phyloP scores from a whole-genome alignment of 2,888 invertebrate genomes.

The Sepiola atlantica region DNA sequence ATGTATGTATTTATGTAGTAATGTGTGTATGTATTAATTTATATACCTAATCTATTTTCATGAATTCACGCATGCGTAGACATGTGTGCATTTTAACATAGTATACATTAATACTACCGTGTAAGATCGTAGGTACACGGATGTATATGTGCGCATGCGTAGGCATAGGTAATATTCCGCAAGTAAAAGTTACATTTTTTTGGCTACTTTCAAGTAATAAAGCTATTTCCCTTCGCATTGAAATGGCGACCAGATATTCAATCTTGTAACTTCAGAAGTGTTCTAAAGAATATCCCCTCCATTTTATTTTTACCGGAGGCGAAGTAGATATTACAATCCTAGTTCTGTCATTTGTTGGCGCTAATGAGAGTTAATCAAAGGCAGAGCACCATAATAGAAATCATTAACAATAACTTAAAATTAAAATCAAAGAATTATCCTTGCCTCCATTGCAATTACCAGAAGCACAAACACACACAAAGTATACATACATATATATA shows the following conservation, averaged over 20 bases:
- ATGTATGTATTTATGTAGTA: background rate
- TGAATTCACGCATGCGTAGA: background rate
- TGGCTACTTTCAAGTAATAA: background rate
- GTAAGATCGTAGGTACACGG: background rate
- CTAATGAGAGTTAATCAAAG: background rate
- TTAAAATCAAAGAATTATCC: background rate
- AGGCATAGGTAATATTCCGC: background rate
- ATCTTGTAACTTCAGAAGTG: background rate
- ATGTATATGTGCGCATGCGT: background rate
- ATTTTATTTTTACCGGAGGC: background rate
- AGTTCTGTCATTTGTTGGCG: background rate
- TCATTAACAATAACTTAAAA: constrained; percentile 18
- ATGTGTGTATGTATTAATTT: too few relatives aligned
- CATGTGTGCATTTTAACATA: background rate
- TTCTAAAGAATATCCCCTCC: background rate
- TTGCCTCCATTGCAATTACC: background rate
- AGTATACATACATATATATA: too few relatives aligned
- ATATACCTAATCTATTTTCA: too few relatives aligned
- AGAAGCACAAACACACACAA: background rate
- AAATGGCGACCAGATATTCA: background rate
- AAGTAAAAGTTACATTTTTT: background rate
- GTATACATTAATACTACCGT: background rate
- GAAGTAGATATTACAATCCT: background rate
- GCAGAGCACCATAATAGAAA: background rate
- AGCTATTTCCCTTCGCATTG: background rate